Evolutionary conservation across 2,113 vertebrate species (phyloP).

Genomic region (Triplophysa rosa): DNA sequence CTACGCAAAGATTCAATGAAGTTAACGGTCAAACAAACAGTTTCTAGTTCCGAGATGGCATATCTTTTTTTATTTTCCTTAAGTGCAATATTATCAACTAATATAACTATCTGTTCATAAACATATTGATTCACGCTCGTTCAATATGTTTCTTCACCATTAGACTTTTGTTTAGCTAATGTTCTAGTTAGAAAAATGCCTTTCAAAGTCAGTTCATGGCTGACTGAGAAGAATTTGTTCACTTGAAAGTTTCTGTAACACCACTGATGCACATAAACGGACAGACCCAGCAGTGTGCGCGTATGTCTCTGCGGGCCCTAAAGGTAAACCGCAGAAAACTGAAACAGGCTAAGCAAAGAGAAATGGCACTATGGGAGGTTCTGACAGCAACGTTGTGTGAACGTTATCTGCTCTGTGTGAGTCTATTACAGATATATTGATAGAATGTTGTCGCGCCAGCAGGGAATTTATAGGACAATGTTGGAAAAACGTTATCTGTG

Average conservation of each 20-base stretch:
- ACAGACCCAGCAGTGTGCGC: slow-evolving; percentile 3
- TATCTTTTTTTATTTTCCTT: no score
- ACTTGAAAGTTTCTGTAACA: neutral
- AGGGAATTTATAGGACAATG: slow-evolving; percentile 35
- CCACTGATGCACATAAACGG: neutral
- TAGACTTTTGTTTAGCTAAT: no score
- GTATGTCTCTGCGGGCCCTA: slow-evolving; percentile 8
- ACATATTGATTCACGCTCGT: no score
- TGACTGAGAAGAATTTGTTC: neutral
- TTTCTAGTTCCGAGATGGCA: no score
- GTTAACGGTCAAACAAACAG: no score
- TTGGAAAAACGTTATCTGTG: slow-evolving; percentile 43
- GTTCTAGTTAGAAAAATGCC: no score
- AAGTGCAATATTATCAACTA: no score
- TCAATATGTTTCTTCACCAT: no score
- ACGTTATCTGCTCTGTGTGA: slow-evolving; percentile 46
- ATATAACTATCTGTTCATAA: no score
- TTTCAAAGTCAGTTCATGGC: no score
- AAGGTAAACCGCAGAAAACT: slow-evolving; percentile 11
- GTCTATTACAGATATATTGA: slow-evolving; percentile 44
- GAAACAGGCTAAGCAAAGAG: slow-evolving; percentile 38
- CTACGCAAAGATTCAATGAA: no score
- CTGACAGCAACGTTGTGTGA: slow-evolving; percentile 32
- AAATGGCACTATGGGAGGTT: slow-evolving; percentile 12
- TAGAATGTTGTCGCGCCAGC: slow-evolving; percentile 42